Evolutionary conservation across 2,888 invertebrate genomes (phyloP), one percentile per base, ranked within the genome.

Genomic region (Caenorhabditis panamensis): DNA sequence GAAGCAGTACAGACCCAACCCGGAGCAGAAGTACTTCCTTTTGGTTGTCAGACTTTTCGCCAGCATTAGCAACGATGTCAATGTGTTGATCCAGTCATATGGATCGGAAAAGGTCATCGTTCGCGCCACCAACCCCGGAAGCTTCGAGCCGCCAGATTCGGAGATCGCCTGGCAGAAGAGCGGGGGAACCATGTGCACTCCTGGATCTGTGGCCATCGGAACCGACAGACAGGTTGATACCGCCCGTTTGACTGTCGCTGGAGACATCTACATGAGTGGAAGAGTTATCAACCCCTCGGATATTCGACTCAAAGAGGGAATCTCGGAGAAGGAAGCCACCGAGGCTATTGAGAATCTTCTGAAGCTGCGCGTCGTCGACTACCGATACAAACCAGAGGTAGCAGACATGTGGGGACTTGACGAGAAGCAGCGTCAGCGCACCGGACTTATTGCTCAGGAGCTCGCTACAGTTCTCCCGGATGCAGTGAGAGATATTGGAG

Each of bases 1-100:
- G 54, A 98, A 98, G 92, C 97, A 97, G 90, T 97, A 97, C 0
- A 95, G 97, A 82, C 98, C 98, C 0, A 99, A 99, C 92, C 98
- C 98, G 0, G 98, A 99, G 92, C 99, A 99, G 92, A 24, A 95
- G 95, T 87, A 81, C 67, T 87, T 87, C 69, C 59, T 86, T 5
- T 72, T 87, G 11, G 79, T 86, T 54, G 86, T 85, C 24, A 76
- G 84, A 0, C 92, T 98, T 24, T 94, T 96, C 86, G 98, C 97
- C 49, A 76, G 82, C 24, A 87, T 88, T 18, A 63, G 78, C 26
- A 84, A 88, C 41, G 88, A 87, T 8, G 68, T 66, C 11, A 68
- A 76, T 36, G 90, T 91, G 77, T 87, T 24, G 78, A 86, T 93
- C 16, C 91, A 91, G 18, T 95, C 96, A 22, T 95, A 96, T 86